Evolutionary conservation across 2,797 vertebrate genomes (phyloP), one percentile per base, ranked within the genome.

Genomic region (Etheostoma perlongum): DNA sequence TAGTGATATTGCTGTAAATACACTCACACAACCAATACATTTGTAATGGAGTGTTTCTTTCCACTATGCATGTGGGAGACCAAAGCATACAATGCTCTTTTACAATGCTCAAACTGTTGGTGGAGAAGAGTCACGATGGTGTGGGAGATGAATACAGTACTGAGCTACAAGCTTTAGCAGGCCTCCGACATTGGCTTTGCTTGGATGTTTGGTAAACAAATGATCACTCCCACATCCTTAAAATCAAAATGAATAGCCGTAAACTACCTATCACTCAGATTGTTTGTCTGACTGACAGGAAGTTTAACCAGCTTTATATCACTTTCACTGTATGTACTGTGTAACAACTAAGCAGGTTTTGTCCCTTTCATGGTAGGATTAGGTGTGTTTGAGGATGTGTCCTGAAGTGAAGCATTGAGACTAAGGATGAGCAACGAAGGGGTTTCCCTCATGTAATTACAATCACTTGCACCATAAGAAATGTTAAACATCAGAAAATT

Each of bases 131-230:
- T 90, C 76, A 72, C 55, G 52, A 66, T 72, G 71, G 53, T 78
- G 85, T 83, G 81, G 62, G 79, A 77, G 79, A 85, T 57, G 49
- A 86, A 70, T 48, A 52, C 66, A 71, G 25, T 16, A 42, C 64
- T 9, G 23, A 66, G 74, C 68, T 73, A 16, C 5, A 59, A 42
- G 71, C 40, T 70, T 58, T 59, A 74, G 30, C 58, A 73, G 67
- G 48, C 73, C 76, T 55, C 57, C 48, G 46, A 51, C 53, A 2
- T 42, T 53, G 65, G 40, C 54, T 84, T 80, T 77, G 53, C 53
- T 58, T 67, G 42, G 40, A 76, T 81, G 47, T 88, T 88, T 84
- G 60, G 18, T 75, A 82, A 67, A 86, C 79, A 87, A 86, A 78
- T 78, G 4, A 81, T 60, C 51, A 30, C 68, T 78, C 67, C 72